Evolutionary conservation across 1,140 invertebrate species (phyloP), one percentile per base, ranked within the genome.

Genomic region (Aricia agestis): DNA sequence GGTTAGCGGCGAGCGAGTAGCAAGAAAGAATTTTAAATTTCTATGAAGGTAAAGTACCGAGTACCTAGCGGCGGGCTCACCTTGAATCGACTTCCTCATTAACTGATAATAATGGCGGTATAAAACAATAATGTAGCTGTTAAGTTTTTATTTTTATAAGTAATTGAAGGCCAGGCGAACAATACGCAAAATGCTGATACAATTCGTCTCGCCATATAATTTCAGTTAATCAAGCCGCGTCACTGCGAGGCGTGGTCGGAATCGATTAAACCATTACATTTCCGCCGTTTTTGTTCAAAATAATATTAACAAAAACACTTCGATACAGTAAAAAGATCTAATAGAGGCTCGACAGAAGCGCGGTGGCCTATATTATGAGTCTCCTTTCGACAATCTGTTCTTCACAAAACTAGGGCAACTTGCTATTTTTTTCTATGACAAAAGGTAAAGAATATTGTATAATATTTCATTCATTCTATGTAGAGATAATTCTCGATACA

Each of bases 61-160:
- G 11, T 52, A 15, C 45, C 13, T 9, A 17, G 59, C 59, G 19
- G 59, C 11, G 19, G 59, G 59, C 11, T 63, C 18, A 25, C 59
- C 59, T 63, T 74, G 77, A 87, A 87, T 85, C 78, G 78, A 87
- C 85, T 89, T 90, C 87, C 89, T 90, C 78, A 76, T 83, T 75
- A 80, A 68, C 75, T 80, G 85, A 86, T 87, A 85, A 87, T 90
- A 91, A 88, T 87, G 86, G 85, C 85, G 82, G 81, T 84, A 84
- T 90, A 85, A 91, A 85, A 91, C 89, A 90, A 91, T 91, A 89
- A 85, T 75, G 75, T 82, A 80, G 73, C 77, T 84, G 85, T 87
- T 87, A 19, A 87, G 83, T 87, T 90, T 90, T 88, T 87, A 85
- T 83, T 88, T 90, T 89, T 84, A 82, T 78, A 76, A 74, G 70